A percentile compares a stretch with the other conserved stretches of the same genome.
Conservation (phyloP, 1,140 invertebrate species). For the Drosophila bocki region DNA sequence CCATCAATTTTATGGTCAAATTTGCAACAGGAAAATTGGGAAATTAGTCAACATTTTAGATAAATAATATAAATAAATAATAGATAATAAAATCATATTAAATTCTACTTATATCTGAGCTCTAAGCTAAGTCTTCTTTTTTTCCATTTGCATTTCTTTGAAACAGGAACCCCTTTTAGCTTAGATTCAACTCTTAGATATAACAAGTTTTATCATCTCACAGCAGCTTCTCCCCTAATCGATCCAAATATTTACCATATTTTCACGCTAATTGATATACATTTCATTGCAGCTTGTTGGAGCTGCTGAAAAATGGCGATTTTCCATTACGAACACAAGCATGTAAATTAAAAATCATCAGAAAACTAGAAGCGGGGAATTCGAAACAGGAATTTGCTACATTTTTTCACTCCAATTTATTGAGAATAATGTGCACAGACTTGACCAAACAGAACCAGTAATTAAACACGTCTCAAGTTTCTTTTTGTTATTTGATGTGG, state of each 20-base stretch:
- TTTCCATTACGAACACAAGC: conserved; percentile 37
- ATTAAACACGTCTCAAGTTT: not conserved
- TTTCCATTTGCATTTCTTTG: not conserved
- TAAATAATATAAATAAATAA: too few species aligned
- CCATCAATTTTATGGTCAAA: conserved; percentile 67
- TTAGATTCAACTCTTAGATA: conserved; percentile 2
- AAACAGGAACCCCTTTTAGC: conserved; percentile 6
- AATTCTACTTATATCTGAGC: too few species aligned
- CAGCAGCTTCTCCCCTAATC: conserved; percentile 17
- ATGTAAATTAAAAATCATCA: conserved; percentile 15
- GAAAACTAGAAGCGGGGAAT: conserved; percentile 6
- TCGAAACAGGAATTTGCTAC: not conserved
- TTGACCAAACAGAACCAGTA: conserved; percentile 10
- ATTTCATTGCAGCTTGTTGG: conserved; percentile 27
- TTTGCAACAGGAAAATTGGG: conserved; percentile 40
- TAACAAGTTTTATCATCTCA: conserved; percentile 17
- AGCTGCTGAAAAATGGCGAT: conserved; percentile 14
- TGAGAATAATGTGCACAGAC: not conserved
- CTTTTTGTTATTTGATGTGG: not conserved
- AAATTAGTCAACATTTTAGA: not conserved
- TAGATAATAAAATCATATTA: not conserved
- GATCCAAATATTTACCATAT: conserved; percentile 46
- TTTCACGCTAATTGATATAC: conserved; percentile 45
- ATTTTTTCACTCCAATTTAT: not conserved
- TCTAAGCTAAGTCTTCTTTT: not conserved